Percentiles rank a stretch among this genome's conserved stretches.
Evolutionary conservation across 1,140 invertebrate species (phyloP).

Genomic region (Drosophila carrolli): DNA sequence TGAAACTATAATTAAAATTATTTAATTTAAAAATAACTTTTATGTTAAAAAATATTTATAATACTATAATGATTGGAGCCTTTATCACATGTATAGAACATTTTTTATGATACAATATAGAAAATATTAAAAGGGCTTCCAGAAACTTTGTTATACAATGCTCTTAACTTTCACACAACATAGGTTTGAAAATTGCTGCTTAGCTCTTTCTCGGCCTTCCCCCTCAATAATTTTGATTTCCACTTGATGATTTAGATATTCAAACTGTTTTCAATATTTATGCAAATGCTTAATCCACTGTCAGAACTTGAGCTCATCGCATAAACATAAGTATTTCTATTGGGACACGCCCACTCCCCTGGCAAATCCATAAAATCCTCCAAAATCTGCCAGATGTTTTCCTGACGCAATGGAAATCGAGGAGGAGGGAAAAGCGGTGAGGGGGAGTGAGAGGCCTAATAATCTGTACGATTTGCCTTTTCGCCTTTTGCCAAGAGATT

Average conservation of each 20-base stretch:
- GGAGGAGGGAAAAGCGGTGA: not conserved
- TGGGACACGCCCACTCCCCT: slow-evolving; percentile 11
- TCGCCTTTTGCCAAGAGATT: slow-evolving; percentile 72
- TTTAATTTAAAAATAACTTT: too few species aligned
- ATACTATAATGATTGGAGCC: too few species aligned
- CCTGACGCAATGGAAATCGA: slow-evolving; percentile 44
- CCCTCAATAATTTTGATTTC: slow-evolving; percentile 1
- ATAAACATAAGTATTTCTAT: slow-evolving; percentile 50
- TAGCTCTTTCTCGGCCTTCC: not conserved
- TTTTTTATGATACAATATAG: too few species aligned
- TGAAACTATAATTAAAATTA: too few species aligned
- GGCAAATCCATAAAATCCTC: slow-evolving; percentile 40
- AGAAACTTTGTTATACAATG: too few species aligned
- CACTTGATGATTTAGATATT: slow-evolving; percentile 29
- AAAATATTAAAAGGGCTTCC: too few species aligned
- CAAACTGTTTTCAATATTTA: slow-evolving; percentile 46
- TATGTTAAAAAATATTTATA: too few species aligned
- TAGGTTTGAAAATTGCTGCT: not conserved
- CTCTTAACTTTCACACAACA: not conserved
- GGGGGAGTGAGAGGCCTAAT: slow-evolving; percentile 54
- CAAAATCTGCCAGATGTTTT: slow-evolving; percentile 61
- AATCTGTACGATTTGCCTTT: slow-evolving; percentile 77
- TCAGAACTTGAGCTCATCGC: slow-evolving; percentile 45
- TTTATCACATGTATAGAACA: too few species aligned
- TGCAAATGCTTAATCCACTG: slow-evolving; percentile 44